Conservation (phyloP, 2,113 vertebrate species). For the Diglossa brunneiventris region DNA sequence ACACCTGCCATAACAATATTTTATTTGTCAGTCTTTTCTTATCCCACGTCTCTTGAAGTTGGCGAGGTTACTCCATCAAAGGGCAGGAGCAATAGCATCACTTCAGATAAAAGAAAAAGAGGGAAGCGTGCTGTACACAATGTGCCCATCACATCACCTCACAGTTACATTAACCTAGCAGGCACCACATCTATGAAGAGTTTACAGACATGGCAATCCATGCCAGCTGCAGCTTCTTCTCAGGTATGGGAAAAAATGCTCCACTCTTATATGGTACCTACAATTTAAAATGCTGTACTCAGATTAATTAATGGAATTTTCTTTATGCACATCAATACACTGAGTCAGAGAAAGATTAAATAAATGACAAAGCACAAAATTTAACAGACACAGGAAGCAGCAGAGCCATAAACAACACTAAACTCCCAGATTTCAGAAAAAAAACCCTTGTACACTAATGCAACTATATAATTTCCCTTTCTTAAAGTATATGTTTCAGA, state of each 20-base stretch:
- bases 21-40: constrained; percentile 50
- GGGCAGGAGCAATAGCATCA: constrained; percentile 29
- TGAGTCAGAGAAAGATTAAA: neutral
- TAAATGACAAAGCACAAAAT: neutral
- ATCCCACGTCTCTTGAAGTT: constrained; percentile 29
- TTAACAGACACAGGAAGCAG: neutral
- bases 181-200: neutral
- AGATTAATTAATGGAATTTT: neutral
- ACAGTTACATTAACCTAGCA: neutral
- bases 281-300: neutral
- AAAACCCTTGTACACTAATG: neutral
- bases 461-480: neutral
- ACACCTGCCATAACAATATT: constrained; percentile 53
- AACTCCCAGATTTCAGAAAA: neutral
- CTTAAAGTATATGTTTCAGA: neutral
- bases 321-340: neutral
- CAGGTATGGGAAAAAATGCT: neutral
- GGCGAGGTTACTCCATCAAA: constrained; percentile 43
- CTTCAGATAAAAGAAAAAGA: constrained; percentile 37
- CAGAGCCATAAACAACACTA: neutral
- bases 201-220: neutral
- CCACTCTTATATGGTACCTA: neutral
- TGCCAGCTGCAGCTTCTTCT: neutral
- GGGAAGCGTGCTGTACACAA: constrained; percentile 14
- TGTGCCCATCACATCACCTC: constrained; percentile 33